A percentile compares a stretch with the other conserved stretches of the same genome.
Evolutionary conservation across 2,113 vertebrate genomes (phyloP).

Genomic region (Nothocercus nigrocapillus): DNA sequence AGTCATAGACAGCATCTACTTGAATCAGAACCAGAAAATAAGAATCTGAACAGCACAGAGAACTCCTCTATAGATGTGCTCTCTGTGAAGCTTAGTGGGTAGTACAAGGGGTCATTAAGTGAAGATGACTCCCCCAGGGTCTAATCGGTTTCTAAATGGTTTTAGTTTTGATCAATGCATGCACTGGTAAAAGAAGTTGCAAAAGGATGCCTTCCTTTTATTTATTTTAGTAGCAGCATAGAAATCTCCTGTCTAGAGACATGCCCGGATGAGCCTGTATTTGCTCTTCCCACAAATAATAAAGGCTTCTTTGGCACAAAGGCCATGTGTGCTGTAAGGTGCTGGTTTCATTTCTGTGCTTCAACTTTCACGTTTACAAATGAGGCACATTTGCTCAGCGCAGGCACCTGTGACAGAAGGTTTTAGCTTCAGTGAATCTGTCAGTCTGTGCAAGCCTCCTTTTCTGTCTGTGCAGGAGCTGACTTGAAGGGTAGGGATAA

Average conservation of each 20-base stretch:
- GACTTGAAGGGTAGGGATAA: neutral
- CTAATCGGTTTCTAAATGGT: neutral
- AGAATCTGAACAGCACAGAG: neutral
- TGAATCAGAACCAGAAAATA: constrained; percentile 3
- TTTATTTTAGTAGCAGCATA: neutral
- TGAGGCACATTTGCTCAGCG: neutral
- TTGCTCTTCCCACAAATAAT: neutral
- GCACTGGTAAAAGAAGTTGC: neutral
- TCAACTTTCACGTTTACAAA: neutral
- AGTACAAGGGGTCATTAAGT: neutral
- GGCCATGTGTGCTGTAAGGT: neutral
- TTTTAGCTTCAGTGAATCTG: neutral
- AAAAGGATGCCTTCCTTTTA: neutral
- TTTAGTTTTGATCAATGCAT: neutral
- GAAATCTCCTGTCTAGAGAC: neutral
- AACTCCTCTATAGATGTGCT: neutral
- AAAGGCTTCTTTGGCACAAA: neutral
- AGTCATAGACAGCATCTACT: constrained; percentile 95
- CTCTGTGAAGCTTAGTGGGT: neutral
- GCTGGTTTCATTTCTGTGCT: neutral
- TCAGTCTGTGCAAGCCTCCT: neutral
- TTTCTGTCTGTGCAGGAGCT: neutral
- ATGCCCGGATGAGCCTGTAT: neutral
- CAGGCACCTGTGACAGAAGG: neutral
- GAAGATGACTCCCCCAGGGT: neutral